Percentiles rank a stretch among this genome's conserved stretches.
These are phyloP conservation scores for Metallyticus violacea DNA, from an alignment of 2,888 invertebrate genomes.

Conservation along the genomic window DNA sequence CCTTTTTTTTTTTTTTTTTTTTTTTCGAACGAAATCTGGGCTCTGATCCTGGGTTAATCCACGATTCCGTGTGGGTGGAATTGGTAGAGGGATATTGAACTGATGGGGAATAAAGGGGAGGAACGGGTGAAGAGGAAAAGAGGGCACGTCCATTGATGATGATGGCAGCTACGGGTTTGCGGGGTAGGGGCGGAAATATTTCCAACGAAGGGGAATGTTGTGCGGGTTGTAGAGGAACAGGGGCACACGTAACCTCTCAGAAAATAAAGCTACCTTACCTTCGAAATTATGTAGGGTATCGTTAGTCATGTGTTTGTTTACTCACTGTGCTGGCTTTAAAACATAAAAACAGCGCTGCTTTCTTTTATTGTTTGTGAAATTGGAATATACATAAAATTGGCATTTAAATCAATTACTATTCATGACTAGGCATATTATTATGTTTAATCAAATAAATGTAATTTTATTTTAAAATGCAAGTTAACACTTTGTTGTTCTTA, in stretches of 20 bases:
- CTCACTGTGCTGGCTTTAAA: too few species aligned
- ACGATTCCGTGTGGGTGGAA: constrained; percentile 18
- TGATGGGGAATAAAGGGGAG: neutral
- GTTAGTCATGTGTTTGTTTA: too few species aligned
- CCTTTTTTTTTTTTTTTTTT: too few species aligned
- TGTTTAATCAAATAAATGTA: too few species aligned
- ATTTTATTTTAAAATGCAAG: too few species aligned
- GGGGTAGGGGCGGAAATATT: neutral
- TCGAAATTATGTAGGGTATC: too few species aligned
- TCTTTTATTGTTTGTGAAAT: too few species aligned
- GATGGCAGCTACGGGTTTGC: neutral
- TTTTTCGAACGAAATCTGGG: neutral
- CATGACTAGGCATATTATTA: too few species aligned
- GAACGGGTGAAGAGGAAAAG: neutral
- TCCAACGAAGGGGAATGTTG: constrained; percentile 15
- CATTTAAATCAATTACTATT: too few species aligned
- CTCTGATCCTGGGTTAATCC: constrained; percentile 14
- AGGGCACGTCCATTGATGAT: constrained; percentile 22
- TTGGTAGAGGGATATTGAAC: neutral
- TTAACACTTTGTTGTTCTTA: too few species aligned
- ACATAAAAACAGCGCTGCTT: too few species aligned
- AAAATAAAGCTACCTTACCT: neutral
- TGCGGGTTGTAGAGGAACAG: constrained; percentile 14
- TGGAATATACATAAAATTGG: too few species aligned
- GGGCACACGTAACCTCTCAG: constrained; percentile 36